A percentile compares a stretch with the other conserved stretches of the same genome.
These are phyloP conservation scores for Latrodectus hesperus DNA, from an alignment of 2,888 invertebrate species.

Conservation along the genomic window DNA sequence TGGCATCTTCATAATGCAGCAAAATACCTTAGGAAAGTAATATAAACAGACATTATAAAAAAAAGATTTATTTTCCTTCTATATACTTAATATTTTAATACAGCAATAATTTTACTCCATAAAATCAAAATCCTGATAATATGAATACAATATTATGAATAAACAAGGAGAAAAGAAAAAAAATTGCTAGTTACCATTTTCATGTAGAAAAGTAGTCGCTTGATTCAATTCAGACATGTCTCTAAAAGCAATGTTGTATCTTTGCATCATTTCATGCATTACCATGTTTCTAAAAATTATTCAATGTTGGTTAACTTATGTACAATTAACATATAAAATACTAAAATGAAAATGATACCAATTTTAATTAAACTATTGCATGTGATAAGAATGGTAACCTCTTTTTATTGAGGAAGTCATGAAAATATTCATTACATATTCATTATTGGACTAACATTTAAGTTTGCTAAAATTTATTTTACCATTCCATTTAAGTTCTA, in stretches of 20 bases:
- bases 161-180: too few species aligned
- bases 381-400: too few species aligned
- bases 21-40: slow-evolving; percentile 82
- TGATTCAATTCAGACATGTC: slow-evolving; percentile 82
- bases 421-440: too few species aligned
- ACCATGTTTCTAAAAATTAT: slow-evolving; percentile 76
- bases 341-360: neutral
- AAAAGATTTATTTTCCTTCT: neutral
- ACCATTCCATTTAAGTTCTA: too few species aligned
- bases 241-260: slow-evolving; percentile 84
- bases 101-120: too few species aligned
- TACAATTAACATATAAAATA: neutral
- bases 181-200: slow-evolving; percentile 83
- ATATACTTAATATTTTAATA: too few species aligned
- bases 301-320: neutral
- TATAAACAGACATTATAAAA: neutral
- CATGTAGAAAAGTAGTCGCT: slow-evolving; percentile 97
- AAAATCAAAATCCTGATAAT: too few species aligned
- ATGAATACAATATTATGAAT: too few species aligned
- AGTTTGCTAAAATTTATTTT: too few species aligned
- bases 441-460: too few species aligned
- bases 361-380: too few species aligned
- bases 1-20: slow-evolving; percentile 94
- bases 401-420: too few species aligned
- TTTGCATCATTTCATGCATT: slow-evolving; percentile 80